Percentiles rank a stretch among this genome's conserved stretches.
Evolutionary conservation across 92 coral and sea anemone genomes (phyloP).

Genomic region (Phymanthus crucifer): DNA sequence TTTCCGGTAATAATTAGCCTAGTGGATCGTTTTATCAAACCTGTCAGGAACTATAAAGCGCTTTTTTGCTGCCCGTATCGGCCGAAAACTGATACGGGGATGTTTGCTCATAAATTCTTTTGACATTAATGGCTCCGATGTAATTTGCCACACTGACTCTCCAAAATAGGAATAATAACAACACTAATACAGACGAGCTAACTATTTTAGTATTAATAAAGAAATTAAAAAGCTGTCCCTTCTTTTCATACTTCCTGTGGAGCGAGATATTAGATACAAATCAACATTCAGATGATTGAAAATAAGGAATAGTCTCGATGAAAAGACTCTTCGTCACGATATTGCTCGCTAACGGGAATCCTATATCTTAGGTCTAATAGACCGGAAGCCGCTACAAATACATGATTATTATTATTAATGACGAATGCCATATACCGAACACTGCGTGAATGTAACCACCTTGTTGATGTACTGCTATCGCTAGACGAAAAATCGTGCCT

Average conservation of each 20-base stretch:
- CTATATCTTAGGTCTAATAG: background rate
- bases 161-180: background rate
- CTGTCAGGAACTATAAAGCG: background rate
- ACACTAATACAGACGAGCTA: background rate
- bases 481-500: background rate
- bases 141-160: background rate
- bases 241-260: background rate
- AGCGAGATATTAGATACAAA: background rate
- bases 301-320: background rate
- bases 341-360: background rate
- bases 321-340: background rate
- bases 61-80: background rate
- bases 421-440: background rate
- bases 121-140: background rate
- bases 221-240: background rate
- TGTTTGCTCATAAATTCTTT: background rate
- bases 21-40: background rate
- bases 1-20: background rate
- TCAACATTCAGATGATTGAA: background rate
- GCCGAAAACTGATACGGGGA: constrained; percentile 5
- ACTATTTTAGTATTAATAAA: background rate
- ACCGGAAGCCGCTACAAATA: constrained; percentile 1
- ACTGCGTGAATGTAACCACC: background rate
- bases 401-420: background rate
- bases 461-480: background rate